Evolutionary conservation across 2,888 invertebrate species (phyloP).

Genomic region (Antheraea yamamai): DNA sequence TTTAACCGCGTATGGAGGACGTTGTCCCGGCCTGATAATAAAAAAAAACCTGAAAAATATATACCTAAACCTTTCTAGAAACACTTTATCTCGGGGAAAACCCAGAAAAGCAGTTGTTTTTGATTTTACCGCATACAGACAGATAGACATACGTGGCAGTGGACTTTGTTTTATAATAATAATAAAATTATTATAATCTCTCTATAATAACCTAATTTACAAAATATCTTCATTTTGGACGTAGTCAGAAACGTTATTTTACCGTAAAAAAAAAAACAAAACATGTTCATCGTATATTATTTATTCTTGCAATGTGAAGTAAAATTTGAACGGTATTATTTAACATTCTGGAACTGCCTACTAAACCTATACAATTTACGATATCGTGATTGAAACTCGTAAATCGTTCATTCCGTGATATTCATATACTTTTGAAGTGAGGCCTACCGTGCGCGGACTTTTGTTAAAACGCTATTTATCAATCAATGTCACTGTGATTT

Average conservation of each 20-base stretch:
- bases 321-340: conserved; percentile 9
- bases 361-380: conserved; percentile 6
- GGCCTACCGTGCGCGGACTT: background rate
- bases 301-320: conserved; percentile 3
- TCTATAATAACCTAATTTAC: background rate
- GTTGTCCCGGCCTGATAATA: too few species aligned
- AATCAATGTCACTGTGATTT: background rate
- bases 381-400: conserved; percentile 24
- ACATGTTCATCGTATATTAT: background rate
- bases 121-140: too few species aligned
- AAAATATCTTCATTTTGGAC: background rate
- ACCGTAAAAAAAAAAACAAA: background rate
- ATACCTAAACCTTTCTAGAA: too few species aligned
- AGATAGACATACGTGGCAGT: too few species aligned
- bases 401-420: conserved; percentile 28
- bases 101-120: too few species aligned
- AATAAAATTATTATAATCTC: background rate
- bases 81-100: too few species aligned
- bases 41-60: too few species aligned
- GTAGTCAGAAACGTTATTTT: background rate
- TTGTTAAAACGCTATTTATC: background rate
- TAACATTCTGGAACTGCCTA: conserved; percentile 4
- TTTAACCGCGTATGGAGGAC: too few species aligned
- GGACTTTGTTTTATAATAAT: background rate
- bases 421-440: conserved; percentile 14